phyloP scores from a whole-genome alignment of 2,888 invertebrate genomes.

The Minunthozetes semirufus region DNA sequence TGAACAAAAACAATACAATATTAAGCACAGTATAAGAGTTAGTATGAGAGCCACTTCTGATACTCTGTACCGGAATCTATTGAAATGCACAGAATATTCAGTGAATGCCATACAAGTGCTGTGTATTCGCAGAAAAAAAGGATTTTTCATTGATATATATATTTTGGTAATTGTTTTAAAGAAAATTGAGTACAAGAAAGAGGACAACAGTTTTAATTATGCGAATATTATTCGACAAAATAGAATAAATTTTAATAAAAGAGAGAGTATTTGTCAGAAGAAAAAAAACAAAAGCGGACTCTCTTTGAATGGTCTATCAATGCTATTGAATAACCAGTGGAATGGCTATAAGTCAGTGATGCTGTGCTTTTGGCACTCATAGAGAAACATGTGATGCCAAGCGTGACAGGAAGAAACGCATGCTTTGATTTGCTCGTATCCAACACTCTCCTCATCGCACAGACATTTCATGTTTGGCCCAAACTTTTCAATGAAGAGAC shows the following conservation, averaged over 20 bases:
- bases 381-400: background rate
- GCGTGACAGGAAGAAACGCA: constrained; percentile 31
- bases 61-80: too few species aligned
- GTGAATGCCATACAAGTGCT: background rate
- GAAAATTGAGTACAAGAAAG: background rate
- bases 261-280: background rate
- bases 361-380: background rate
- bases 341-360: background rate
- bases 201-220: constrained; percentile 13
- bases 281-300: constrained; percentile 5
- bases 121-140: background rate
- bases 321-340: background rate
- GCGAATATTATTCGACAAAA: background rate
- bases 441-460: background rate
- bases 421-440: constrained; percentile 21
- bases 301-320: constrained; percentile 10
- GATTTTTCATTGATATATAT: constrained; percentile 12
- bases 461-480: background rate
- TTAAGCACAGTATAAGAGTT: background rate
- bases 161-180: constrained; percentile 16
- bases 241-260: background rate
- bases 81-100: too few species aligned
- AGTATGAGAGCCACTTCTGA: too few species aligned
- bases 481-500: background rate
- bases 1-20: constrained; percentile 24